Evolutionary conservation across 2,888 invertebrate genomes (phyloP).

Genomic region (Ferdinandea cuprea): DNA sequence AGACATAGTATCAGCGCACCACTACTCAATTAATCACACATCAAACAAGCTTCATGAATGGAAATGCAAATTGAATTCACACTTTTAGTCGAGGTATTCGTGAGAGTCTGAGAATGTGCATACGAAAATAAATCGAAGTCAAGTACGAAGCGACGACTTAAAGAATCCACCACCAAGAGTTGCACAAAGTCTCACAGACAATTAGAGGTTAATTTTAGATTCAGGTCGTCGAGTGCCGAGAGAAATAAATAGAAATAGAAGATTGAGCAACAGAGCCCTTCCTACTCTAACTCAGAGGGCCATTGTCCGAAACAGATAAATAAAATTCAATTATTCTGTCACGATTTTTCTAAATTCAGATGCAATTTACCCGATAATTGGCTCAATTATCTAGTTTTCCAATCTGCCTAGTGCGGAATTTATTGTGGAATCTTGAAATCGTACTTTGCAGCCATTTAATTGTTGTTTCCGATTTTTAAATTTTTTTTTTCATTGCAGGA

Average conservation of each 20-base stretch:
- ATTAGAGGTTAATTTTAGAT: slow-evolving; percentile 40
- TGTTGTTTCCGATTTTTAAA: slow-evolving; percentile 50
- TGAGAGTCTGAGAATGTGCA: not conserved
- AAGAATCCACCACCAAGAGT: not conserved
- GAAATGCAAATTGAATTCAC: slow-evolving; percentile 47
- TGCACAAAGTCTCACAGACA: slow-evolving; percentile 38
- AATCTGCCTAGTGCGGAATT: slow-evolving; percentile 25
- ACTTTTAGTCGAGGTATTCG: not conserved
- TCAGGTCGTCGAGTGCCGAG: slow-evolving; percentile 40
- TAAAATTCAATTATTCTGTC: slow-evolving; percentile 60
- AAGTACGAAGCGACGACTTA: slow-evolving; percentile 14
- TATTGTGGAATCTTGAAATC: slow-evolving; percentile 34
- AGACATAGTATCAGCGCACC: slow-evolving; percentile 5
- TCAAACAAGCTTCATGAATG: slow-evolving; percentile 38
- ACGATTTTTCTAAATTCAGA: slow-evolving; percentile 62
- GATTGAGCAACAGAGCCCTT: slow-evolving; percentile 14
- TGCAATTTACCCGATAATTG: slow-evolving; percentile 60
- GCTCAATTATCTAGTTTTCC: slow-evolving; percentile 46
- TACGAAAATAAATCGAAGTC: slow-evolving; percentile 2
- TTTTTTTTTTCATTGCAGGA: slow-evolving; percentile 76
- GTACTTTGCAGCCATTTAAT: slow-evolving; percentile 51
- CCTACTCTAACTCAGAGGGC: not conserved
- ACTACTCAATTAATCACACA: too few relatives aligned
- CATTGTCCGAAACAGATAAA: slow-evolving; percentile 49
- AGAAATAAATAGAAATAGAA: not conserved